Evolutionary conservation across 2,888 invertebrate species (phyloP).

Genomic region (Panorpa germanica): DNA sequence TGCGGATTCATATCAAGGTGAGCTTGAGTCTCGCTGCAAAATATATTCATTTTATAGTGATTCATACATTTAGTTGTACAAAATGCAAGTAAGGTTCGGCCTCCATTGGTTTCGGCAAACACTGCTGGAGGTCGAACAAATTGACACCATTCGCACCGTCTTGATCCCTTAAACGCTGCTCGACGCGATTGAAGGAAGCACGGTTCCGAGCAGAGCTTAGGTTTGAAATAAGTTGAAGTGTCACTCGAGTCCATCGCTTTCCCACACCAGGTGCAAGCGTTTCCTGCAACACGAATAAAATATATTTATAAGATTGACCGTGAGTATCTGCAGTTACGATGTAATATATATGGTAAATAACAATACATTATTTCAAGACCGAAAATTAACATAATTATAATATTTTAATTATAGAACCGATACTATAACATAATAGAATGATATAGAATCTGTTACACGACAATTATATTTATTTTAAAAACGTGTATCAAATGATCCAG

Average conservation of each 20-base stretch:
- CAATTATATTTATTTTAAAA: too few relatives aligned
- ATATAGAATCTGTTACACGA: too few relatives aligned
- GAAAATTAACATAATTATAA: too few relatives aligned
- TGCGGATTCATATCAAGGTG: conserved; percentile 75
- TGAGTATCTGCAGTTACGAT: too few relatives aligned
- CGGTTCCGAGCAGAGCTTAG: conserved; percentile 79
- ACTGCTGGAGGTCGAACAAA: conserved; percentile 79
- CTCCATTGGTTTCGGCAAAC: conserved; percentile 83
- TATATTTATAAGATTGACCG: background rate
- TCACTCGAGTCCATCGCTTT: conserved; percentile 39
- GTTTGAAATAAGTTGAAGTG: conserved; percentile 28
- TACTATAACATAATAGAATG: too few relatives aligned
- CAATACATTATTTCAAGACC: too few relatives aligned
- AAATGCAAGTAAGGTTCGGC: conserved; percentile 79
- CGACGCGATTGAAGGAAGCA: conserved; percentile 80
- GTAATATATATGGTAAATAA: too few relatives aligned
- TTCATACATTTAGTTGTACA: conserved; percentile 85
- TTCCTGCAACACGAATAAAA: conserved; percentile 23
- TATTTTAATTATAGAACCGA: too few relatives aligned
- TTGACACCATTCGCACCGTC: conserved; percentile 87
- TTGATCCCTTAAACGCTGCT: conserved; percentile 78
- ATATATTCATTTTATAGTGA: conserved; percentile 94
- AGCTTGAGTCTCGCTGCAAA: conserved; percentile 83
- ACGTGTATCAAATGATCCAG: too few relatives aligned
- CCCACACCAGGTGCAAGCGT: conserved; percentile 59